These are phyloP conservation scores for Pyrrhosoma nymphula DNA, from an alignment of 2,888 invertebrate genomes.

Conservation along the genomic window DNA sequence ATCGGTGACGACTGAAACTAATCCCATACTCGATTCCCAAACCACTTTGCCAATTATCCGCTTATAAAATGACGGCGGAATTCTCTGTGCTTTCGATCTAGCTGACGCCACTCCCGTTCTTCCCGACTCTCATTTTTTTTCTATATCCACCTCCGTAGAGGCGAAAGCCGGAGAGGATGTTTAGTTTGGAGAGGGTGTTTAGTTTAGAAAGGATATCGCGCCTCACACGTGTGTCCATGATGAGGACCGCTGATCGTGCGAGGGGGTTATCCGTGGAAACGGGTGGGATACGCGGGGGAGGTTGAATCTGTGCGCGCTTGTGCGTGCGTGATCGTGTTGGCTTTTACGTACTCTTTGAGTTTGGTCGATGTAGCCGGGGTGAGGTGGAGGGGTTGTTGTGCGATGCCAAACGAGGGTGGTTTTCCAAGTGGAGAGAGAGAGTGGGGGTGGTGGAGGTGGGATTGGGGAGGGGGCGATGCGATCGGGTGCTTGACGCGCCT, in stretches of 20 bases:
- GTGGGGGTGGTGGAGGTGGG: not conserved
- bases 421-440: not conserved
- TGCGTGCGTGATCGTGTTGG: not conserved
- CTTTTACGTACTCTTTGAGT: not conserved
- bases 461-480: not conserved
- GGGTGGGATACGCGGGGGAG: not conserved
- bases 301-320: not conserved
- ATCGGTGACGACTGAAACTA: too few relatives aligned
- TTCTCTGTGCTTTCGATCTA: too few relatives aligned
- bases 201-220: not conserved
- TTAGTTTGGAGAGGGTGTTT: not conserved
- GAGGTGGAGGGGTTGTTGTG: not conserved
- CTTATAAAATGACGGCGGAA: too few relatives aligned
- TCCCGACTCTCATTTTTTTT: not conserved
- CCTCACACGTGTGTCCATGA: conserved; percentile 40
- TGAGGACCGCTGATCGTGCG: not conserved
- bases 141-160: not conserved
- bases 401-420: not conserved
- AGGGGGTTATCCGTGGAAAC: not conserved
- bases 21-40: too few relatives aligned
- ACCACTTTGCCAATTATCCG: too few relatives aligned
- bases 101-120: not conserved
- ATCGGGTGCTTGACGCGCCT: conserved; percentile 17
- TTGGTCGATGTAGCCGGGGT: conserved; percentile 15
- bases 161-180: not conserved